phyloP scores from a whole-genome alignment of 2,888 invertebrate species.

The Scaptomyza caliginosa region DNA sequence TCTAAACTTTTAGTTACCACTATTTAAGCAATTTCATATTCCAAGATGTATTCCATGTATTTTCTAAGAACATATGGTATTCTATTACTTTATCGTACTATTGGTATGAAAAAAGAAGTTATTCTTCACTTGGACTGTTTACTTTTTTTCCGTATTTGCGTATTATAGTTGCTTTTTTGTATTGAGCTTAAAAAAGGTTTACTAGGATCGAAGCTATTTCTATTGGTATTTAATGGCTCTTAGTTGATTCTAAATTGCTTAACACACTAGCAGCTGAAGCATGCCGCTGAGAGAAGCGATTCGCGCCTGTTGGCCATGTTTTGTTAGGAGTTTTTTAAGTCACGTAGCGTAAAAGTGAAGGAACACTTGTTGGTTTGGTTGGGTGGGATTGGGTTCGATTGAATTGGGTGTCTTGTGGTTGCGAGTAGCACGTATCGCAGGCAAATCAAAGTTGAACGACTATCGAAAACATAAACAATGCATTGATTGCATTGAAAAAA shows the following conservation, averaged over 20 bases:
- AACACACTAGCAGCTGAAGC: constrained; percentile 30
- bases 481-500: constrained; percentile 47
- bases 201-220: too few relatives aligned
- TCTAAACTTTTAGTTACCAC: neutral
- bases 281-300: neutral
- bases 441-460: constrained; percentile 61
- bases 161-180: too few relatives aligned
- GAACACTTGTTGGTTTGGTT: constrained; percentile 71
- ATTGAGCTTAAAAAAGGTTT: too few relatives aligned
- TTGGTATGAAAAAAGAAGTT: too few relatives aligned
- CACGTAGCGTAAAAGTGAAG: constrained; percentile 54
- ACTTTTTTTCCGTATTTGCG: too few relatives aligned
- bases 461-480: constrained; percentile 57
- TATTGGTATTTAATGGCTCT: constrained; percentile 71
- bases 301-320: constrained; percentile 7
- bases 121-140: too few relatives aligned
- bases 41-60: too few relatives aligned
- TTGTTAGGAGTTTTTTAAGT: constrained; percentile 43
- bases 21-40: too few relatives aligned
- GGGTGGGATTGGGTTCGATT: neutral
- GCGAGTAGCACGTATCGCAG: constrained; percentile 57
- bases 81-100: too few relatives aligned
- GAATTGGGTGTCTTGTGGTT: constrained; percentile 12
- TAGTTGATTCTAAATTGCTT: constrained; percentile 65
- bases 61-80: too few relatives aligned